Conservation (phyloP, 2,888 invertebrate species). For the Caenorhabditis panamensis region DNA sequence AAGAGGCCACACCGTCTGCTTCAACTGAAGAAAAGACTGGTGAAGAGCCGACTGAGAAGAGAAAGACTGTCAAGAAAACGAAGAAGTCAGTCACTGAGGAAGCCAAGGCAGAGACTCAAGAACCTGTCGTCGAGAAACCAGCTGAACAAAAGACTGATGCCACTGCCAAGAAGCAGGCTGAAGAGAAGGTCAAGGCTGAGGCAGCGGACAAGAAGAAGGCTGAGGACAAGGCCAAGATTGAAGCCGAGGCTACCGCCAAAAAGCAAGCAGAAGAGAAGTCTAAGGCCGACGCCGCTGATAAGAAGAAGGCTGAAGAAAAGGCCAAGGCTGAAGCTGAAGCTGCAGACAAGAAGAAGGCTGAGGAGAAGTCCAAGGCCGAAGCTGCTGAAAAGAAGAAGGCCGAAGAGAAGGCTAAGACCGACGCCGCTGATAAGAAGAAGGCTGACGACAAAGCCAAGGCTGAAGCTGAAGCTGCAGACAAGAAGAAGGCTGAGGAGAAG, state of each 20-base stretch:
- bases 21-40: slow-evolving; percentile 39
- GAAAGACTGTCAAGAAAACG: slow-evolving; percentile 23
- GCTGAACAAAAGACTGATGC: slow-evolving; percentile 20
- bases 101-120: slow-evolving; percentile 34
- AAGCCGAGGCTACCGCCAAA: slow-evolving; percentile 27
- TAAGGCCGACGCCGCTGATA: slow-evolving; percentile 38
- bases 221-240: slow-evolving; percentile 38
- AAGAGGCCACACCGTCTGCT: slow-evolving; percentile 23
- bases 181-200: slow-evolving; percentile 22
- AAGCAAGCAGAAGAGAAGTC: slow-evolving; percentile 39
- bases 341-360: slow-evolving; percentile 40
- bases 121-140: slow-evolving; percentile 24
- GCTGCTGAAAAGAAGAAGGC: slow-evolving; percentile 40
- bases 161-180: slow-evolving; percentile 9
- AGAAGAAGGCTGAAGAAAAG: slow-evolving; percentile 18
- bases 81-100: slow-evolving; percentile 28
- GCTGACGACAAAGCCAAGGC: slow-evolving; percentile 21
- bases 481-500: slow-evolving; percentile 45
- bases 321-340: slow-evolving; percentile 27
- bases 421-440: not conserved
- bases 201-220: slow-evolving; percentile 38
- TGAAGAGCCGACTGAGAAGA: not conserved
- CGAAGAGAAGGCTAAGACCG: slow-evolving; percentile 32
- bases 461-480: slow-evolving; percentile 38
- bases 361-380: slow-evolving; percentile 8